Evolutionary conservation across 2,888 invertebrate genomes (phyloP).

Genomic region (Aquatica leii): DNA sequence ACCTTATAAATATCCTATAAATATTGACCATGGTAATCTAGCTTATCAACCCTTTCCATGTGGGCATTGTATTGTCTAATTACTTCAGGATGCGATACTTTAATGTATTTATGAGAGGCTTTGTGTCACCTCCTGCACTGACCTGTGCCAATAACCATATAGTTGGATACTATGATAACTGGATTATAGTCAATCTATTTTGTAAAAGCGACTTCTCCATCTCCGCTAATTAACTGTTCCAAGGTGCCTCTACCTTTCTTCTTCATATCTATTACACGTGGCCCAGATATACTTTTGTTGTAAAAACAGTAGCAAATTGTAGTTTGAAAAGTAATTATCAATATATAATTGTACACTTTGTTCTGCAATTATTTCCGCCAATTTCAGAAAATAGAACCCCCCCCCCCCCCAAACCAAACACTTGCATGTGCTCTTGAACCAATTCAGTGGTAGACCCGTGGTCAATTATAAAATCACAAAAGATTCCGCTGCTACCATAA

Average conservation of each 20-base stretch:
- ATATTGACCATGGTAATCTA: too few relatives aligned
- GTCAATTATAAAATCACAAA: too few relatives aligned
- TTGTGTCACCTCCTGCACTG: slow-evolving; percentile 36
- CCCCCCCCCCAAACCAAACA: too few relatives aligned
- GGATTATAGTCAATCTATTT: slow-evolving; percentile 42
- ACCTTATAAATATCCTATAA: too few relatives aligned
- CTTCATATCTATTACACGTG: slow-evolving; percentile 24
- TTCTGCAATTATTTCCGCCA: background rate
- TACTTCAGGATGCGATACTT: slow-evolving; percentile 34
- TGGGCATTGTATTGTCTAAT: too few relatives aligned
- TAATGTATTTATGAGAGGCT: too few relatives aligned
- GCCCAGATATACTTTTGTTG: slow-evolving; percentile 4
- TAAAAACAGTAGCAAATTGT: slow-evolving; percentile 15
- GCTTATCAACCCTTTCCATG: slow-evolving; percentile 43
- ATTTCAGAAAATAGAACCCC: too few relatives aligned
- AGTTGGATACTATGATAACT: slow-evolving; percentile 40
- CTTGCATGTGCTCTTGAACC: too few relatives aligned
- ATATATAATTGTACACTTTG: slow-evolving; percentile 4
- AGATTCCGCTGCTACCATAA: too few relatives aligned
- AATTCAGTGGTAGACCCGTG: too few relatives aligned
- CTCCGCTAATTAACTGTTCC: slow-evolving; percentile 24
- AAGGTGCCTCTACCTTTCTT: slow-evolving; percentile 19
- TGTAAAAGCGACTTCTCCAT: slow-evolving; percentile 15
- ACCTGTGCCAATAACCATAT: slow-evolving; percentile 38
- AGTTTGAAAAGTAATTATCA: slow-evolving; percentile 15